These are phyloP conservation scores for Centropus bengalensis DNA, from an alignment of 2,113 vertebrate species.

Conservation along the genomic window DNA sequence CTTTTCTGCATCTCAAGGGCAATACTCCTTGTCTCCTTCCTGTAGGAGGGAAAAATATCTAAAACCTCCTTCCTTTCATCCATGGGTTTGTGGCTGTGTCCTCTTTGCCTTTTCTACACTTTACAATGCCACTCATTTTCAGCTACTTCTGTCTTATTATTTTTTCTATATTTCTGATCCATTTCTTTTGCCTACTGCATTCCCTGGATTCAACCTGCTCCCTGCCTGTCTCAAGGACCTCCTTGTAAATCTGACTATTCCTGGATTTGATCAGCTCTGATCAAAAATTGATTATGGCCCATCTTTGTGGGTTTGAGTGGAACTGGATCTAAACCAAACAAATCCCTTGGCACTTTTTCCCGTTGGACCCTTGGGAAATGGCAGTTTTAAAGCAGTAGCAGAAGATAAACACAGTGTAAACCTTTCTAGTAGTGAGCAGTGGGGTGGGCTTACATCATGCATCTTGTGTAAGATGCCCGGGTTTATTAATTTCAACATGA, in stretches of 20 bases:
- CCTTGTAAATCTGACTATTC: not conserved
- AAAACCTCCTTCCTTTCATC: not conserved
- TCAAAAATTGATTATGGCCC: constrained; percentile 19
- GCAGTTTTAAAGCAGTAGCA: constrained; percentile 26
- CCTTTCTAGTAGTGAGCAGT: not conserved
- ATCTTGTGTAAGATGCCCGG: not conserved
- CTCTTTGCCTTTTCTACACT: not conserved
- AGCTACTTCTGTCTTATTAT: not conserved
- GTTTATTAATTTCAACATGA: not conserved
- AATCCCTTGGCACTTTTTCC: not conserved
- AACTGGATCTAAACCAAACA: not conserved
- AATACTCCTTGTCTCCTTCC: not conserved
- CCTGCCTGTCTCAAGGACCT: not conserved
- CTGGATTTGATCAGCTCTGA: constrained; percentile 39
- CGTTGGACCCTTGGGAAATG: not conserved
- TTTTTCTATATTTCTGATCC: not conserved
- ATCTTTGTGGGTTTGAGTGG: not conserved
- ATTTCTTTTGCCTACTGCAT: not conserved
- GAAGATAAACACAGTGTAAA: not conserved
- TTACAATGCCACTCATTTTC: not conserved
- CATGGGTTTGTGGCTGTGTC: not conserved
- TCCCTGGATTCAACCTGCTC: not conserved
- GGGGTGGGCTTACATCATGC: not conserved
- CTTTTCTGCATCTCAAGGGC: not conserved
- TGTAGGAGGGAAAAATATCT: not conserved